Evolutionary conservation across 1,140 invertebrate genomes (phyloP).

Genomic region (Whitmania pigra): DNA sequence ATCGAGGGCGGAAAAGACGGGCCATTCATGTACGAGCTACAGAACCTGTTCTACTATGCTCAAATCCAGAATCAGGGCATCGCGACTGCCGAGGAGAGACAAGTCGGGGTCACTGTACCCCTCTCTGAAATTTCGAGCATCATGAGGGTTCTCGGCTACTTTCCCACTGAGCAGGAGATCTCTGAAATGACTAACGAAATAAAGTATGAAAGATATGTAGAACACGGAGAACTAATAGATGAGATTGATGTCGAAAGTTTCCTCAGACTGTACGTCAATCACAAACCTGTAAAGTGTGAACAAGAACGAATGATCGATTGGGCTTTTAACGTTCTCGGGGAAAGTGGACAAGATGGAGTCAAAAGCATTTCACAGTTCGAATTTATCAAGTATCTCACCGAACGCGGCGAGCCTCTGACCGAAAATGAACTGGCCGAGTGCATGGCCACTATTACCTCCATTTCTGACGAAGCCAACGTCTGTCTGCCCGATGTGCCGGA

Average conservation of each 20-base stretch:
- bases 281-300: constrained; percentile 49
- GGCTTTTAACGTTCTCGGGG: constrained; percentile 37
- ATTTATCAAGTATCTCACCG: constrained; percentile 37
- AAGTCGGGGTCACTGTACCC: constrained; percentile 49
- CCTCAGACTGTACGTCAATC: constrained; percentile 58
- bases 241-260: constrained; percentile 57
- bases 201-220: constrained; percentile 49
- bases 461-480: neutral
- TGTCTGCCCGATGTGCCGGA: neutral
- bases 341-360: constrained; percentile 27
- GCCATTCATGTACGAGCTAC: constrained; percentile 55
- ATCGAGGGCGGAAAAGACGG: constrained; percentile 45
- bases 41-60: constrained; percentile 59
- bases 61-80: constrained; percentile 57
- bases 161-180: constrained; percentile 59
- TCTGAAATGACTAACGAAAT: constrained; percentile 53
- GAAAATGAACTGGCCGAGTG: constrained; percentile 43
- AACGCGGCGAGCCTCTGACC: constrained; percentile 42
- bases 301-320: constrained; percentile 34
- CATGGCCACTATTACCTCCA: constrained; percentile 31
- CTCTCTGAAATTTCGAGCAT: constrained; percentile 56
- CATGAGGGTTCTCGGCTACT: constrained; percentile 60
- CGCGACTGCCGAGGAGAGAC: constrained; percentile 48
- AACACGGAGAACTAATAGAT: constrained; percentile 44
- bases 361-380: constrained; percentile 32